These are phyloP conservation scores for Procambarus clarkii DNA, from an alignment of 1,140 invertebrate species.

Conservation along the genomic window DNA sequence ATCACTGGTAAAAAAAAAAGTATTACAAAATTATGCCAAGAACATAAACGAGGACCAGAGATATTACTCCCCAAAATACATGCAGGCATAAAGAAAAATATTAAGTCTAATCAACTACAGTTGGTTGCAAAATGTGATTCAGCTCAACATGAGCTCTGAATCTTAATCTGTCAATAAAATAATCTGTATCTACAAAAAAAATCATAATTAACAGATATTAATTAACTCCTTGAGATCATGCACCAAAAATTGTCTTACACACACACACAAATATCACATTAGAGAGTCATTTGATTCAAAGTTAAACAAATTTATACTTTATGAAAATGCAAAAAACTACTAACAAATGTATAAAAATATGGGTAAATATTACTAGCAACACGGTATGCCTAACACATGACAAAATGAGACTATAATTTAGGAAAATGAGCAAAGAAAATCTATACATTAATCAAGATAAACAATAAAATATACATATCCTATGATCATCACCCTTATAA, in stretches of 20 bases:
- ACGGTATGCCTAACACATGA: constrained; percentile 7
- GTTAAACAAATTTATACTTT: constrained; percentile 18
- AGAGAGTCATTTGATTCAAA: constrained; percentile 33
- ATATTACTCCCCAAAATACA: neutral
- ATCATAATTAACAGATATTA: neutral
- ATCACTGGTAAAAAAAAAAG: constrained; percentile 23
- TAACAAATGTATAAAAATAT: constrained; percentile 27
- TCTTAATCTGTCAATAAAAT: neutral
- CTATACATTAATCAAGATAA: neutral
- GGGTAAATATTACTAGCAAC: constrained; percentile 33
- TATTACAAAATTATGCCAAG: constrained; percentile 22
- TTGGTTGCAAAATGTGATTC: neutral
- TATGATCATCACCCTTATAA: neutral
- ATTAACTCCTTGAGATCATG: constrained; percentile 40
- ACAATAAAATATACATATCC: too few relatives aligned
- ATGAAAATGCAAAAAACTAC: constrained; percentile 20
- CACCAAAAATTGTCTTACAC: neutral
- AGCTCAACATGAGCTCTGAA: neutral
- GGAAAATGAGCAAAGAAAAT: constrained; percentile 40
- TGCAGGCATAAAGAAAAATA: neutral
- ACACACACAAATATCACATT: constrained; percentile 33
- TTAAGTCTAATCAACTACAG: neutral
- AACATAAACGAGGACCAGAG: neutral
- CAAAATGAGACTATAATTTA: constrained; percentile 28
- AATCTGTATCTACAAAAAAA: neutral